phyloP scores from a whole-genome alignment of 2,888 invertebrate species.

The Penaeus monodon region DNA sequence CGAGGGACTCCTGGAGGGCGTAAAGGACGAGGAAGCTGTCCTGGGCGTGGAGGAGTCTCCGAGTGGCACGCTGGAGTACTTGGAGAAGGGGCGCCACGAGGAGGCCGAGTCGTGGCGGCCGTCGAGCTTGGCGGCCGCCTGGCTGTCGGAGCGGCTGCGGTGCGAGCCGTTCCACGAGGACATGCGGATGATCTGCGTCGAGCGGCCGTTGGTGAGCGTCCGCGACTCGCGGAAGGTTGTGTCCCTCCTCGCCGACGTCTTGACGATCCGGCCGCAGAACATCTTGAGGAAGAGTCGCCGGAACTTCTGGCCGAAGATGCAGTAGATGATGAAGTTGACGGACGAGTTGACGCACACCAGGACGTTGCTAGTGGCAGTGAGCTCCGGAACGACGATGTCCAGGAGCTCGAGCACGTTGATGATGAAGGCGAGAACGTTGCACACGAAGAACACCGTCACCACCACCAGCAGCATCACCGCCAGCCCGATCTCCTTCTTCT shows the following conservation, averaged over 20 bases:
- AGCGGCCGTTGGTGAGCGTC: slow-evolving; percentile 29
- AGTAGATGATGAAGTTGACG: slow-evolving; percentile 97
- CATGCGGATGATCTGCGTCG: slow-evolving; percentile 32
- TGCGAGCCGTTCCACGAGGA: slow-evolving; percentile 43
- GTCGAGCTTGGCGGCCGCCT: slow-evolving; percentile 8
- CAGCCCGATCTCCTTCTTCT: slow-evolving; percentile 91
- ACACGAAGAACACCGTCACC: slow-evolving; percentile 92
- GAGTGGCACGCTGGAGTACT: slow-evolving; percentile 41
- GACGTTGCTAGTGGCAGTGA: slow-evolving; percentile 85
- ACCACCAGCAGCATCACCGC: slow-evolving; percentile 96
- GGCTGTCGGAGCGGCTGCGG: slow-evolving; percentile 1
- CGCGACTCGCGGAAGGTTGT: slow-evolving; percentile 45
- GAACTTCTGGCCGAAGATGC: slow-evolving; percentile 97
- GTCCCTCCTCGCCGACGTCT: not conserved
- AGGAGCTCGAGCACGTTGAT: slow-evolving; percentile 86
- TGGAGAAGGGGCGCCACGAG: slow-evolving; percentile 28
- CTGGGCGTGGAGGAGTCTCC: slow-evolving; percentile 29
- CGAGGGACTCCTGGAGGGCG: not conserved
- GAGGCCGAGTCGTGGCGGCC: slow-evolving; percentile 4
- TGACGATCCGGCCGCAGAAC: slow-evolving; percentile 58
- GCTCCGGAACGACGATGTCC: slow-evolving; percentile 72
- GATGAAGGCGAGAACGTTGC: slow-evolving; percentile 88
- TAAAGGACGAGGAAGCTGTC: slow-evolving; percentile 19
- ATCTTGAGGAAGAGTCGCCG: slow-evolving; percentile 81
- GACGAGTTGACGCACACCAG: slow-evolving; percentile 97